phyloP scores from a whole-genome alignment of 1,140 invertebrate species.

The Ridgeia piscesae region DNA sequence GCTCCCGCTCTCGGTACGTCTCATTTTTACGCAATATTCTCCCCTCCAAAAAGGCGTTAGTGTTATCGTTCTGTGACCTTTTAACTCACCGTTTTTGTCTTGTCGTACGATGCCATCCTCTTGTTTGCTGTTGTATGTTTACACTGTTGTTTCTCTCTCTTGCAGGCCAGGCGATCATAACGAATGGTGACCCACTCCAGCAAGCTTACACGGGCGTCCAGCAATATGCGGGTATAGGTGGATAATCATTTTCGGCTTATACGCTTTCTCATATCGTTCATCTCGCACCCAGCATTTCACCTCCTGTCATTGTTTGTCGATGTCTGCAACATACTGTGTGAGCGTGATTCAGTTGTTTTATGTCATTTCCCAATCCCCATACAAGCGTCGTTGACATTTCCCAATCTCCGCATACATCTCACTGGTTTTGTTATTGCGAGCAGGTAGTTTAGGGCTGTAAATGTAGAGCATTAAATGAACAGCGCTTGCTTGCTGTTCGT shows the following conservation, averaged over 20 bases:
- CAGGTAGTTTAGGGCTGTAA: background rate
- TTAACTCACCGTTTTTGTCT: constrained; percentile 60
- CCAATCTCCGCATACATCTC: background rate
- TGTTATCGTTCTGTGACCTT: background rate
- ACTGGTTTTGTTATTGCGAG: background rate
- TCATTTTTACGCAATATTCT: background rate
- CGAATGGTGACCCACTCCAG: constrained; percentile 84
- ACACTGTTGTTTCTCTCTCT: constrained; percentile 1
- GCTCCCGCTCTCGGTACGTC: background rate
- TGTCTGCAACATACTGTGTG: background rate
- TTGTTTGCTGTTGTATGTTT: constrained; percentile 63
- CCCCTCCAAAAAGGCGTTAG: background rate
- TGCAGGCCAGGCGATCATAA: constrained; percentile 68
- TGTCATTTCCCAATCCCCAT: background rate
- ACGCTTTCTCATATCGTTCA: background rate
- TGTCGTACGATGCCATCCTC: constrained; percentile 58
- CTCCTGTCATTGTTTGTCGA: background rate
- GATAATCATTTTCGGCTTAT: constrained; percentile 8
- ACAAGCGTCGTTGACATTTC: background rate
- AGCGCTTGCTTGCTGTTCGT: background rate
- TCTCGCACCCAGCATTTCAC: background rate
- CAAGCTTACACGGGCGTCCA: constrained; percentile 79
- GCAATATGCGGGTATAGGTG: constrained; percentile 79
- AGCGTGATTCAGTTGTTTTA: background rate
- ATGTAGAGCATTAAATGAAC: background rate